Conservation (phyloP, 2,888 invertebrate genomes). For the Leptinotarsa haldemani region DNA sequence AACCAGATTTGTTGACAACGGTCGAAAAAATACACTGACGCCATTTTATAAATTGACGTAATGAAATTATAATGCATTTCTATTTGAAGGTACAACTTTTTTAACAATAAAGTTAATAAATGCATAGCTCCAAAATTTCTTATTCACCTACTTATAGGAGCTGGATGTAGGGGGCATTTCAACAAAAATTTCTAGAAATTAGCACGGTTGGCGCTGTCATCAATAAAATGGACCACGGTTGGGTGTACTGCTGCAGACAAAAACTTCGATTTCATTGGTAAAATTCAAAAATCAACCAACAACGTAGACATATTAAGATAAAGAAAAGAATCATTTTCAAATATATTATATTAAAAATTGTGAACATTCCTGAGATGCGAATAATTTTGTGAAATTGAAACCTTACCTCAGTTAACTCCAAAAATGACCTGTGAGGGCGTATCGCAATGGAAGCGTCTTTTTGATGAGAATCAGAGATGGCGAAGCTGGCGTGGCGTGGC, state of each 20-base stretch:
- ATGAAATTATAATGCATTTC: not conserved
- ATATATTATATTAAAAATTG: not conserved
- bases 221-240: constrained; percentile 66
- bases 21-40: not conserved
- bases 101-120: not conserved
- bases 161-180: constrained; percentile 73
- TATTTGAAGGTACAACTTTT: not conserved
- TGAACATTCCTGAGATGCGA: constrained; percentile 22
- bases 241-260: constrained; percentile 53
- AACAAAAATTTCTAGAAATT: constrained; percentile 75
- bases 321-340: not conserved
- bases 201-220: constrained; percentile 78
- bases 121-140: constrained; percentile 28
- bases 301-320: not conserved
- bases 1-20: not conserved
- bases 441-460: constrained; percentile 66
- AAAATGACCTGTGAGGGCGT: constrained; percentile 72
- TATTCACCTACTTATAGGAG: constrained; percentile 57
- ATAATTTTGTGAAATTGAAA: constrained; percentile 27
- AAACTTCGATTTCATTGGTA: constrained; percentile 40
- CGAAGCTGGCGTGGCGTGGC: constrained; percentile 62
- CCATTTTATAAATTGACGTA: constrained; percentile 10
- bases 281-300: constrained; percentile 16
- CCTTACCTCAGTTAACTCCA: constrained; percentile 66
- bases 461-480: constrained; percentile 66